A percentile compares a stretch with the other conserved stretches of the same genome.
phyloP scores from a whole-genome alignment of 2,888 invertebrate genomes.

The Lepetodrilus schrolli region DNA sequence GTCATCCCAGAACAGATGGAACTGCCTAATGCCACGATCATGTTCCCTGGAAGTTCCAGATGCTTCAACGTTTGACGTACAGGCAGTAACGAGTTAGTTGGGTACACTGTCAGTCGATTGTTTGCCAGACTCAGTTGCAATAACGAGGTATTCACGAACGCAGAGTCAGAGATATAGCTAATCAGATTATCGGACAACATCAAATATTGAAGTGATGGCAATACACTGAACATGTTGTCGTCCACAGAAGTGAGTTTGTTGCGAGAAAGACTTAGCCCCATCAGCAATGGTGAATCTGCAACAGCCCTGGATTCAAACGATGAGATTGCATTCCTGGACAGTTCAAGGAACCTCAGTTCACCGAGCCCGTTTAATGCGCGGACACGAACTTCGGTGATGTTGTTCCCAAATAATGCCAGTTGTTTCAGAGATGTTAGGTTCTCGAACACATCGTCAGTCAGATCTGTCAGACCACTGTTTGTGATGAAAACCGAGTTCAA shows the following conservation, averaged over 20 bases:
- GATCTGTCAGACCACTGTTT: not conserved
- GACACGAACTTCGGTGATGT: not conserved
- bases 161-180: not conserved
- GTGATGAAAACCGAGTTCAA: not conserved
- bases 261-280: constrained; percentile 46
- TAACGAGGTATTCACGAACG: not conserved
- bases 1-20: not conserved
- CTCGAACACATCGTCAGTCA: not conserved
- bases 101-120: not conserved
- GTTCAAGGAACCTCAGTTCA: constrained; percentile 44
- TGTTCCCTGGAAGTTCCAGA: not conserved
- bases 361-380: not conserved
- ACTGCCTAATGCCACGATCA: not conserved
- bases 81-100: not conserved
- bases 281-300: constrained; percentile 42
- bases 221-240: constrained; percentile 26
- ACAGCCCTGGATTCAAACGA: constrained; percentile 46
- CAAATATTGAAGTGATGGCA: constrained; percentile 45
- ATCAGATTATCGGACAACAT: constrained; percentile 47
- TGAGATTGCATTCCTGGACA: constrained; percentile 47
- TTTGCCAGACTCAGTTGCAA: not conserved
- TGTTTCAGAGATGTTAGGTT: not conserved
- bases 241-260: constrained; percentile 41
- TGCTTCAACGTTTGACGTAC: not conserved
- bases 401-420: not conserved